These are phyloP conservation scores for Strigamia transsilvanica DNA, from an alignment of 2,888 invertebrate genomes.

Conservation along the genomic window DNA sequence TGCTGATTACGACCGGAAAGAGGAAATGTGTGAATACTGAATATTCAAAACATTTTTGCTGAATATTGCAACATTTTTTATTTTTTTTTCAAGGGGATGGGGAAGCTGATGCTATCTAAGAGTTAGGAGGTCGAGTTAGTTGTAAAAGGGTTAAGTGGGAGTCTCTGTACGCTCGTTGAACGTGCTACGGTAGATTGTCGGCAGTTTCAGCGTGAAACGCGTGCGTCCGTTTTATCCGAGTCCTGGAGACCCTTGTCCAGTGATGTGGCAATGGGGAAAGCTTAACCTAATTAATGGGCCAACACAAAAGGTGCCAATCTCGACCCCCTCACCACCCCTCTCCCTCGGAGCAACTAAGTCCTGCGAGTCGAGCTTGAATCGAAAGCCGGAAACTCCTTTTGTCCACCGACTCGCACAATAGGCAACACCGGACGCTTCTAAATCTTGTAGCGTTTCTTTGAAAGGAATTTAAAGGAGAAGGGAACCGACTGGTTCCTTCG, in stretches of 20 bases:
- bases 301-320: conserved; percentile 30
- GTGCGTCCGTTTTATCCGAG: conserved; percentile 10
- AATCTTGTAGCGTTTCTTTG: conserved; percentile 24
- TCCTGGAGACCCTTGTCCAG: conserved; percentile 18
- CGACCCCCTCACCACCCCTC: not conserved
- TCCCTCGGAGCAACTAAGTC: not conserved
- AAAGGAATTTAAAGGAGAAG: conserved; percentile 20
- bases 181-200: conserved; percentile 20
- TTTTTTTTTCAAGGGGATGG: not conserved
- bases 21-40: conserved; percentile 5
- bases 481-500: not conserved
- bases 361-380: conserved; percentile 15
- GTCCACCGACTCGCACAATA: conserved; percentile 15
- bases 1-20: conserved; percentile 1
- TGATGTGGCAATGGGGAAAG: conserved; percentile 30
- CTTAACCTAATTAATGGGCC: conserved; percentile 30
- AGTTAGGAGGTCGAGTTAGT: conserved; percentile 12
- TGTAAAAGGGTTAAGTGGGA: conserved; percentile 22
- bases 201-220: conserved; percentile 23
- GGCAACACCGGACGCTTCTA: conserved; percentile 30
- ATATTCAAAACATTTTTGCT: conserved; percentile 22
- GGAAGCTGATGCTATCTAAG: not conserved
- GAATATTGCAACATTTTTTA: not conserved
- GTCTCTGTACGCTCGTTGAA: conserved; percentile 16
- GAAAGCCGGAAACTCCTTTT: conserved; percentile 30